Base-by-base conservation (phyloP, 2,113 vertebrate species). In the Cromileptes altivelis region DNA sequence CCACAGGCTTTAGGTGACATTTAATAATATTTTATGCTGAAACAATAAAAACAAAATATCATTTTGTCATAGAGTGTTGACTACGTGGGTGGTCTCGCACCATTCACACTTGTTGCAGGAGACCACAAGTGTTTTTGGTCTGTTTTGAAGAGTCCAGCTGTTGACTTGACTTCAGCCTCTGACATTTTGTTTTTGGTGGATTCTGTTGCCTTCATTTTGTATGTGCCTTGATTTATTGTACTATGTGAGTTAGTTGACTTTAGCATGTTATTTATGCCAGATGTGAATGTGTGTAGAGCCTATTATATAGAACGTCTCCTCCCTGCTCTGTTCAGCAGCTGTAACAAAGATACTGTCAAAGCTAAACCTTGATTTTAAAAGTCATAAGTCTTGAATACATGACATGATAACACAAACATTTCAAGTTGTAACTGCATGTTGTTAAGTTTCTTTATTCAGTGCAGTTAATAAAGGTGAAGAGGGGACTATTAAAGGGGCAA, bases 31-130 rank as follows among this genome's bases (percentile, higher is more conserved):
- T 67, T 71, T 30, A 68, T 18, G 25, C 45, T 74, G 68, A 27
- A 61, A 76, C 49, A 47, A 64, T 62, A 33, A 15, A 76, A 47
- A 74, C 42, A 74, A 70, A 75, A 37, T 56, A 30, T 19, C 61
- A 72, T 82, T 67, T 67, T 52, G 57, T 70, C 37, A 27, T 4
- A 61, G 40, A 25, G 62, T 27, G 55, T 40, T 2, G 55, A 33
- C 64, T 70, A 1, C 68, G 69, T 86, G 88, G 87, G 86, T 90
- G 85, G 88, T 86, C 86, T 68, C 7, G 14, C 79, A 23, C 37
- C 58, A 21, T 45, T 45, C 30, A 63, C 63, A 78, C 71, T 81
- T 87, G 86, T 70, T 85, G 77, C 57, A 70, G 81, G 72, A 81
- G 60, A 67, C 61, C 62, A 67, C 73, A 81, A 80, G 71, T 78